These are phyloP conservation scores for Zygogramma bicolorata DNA, from an alignment of 2,888 invertebrate genomes.

Conservation along the genomic window DNA sequence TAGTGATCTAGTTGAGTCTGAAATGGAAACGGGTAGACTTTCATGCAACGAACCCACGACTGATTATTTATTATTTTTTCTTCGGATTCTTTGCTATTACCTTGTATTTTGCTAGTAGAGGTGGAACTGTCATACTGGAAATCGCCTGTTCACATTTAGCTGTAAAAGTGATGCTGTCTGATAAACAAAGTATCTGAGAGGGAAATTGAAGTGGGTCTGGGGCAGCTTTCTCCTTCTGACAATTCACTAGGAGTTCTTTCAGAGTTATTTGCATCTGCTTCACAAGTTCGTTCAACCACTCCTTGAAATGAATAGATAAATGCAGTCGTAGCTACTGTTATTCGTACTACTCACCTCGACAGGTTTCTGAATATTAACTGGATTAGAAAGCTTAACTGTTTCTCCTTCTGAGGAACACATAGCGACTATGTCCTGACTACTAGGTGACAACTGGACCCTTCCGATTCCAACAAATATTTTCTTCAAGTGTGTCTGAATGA, in stretches of 20 bases:
- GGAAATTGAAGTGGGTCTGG: conserved; percentile 76
- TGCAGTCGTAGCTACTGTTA: background rate
- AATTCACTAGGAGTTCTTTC: conserved; percentile 75
- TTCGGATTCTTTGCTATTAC: too few relatives aligned
- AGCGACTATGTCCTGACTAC: conserved; percentile 69
- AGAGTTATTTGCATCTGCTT: conserved; percentile 85
- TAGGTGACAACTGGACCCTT: conserved; percentile 75
- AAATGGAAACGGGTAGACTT: conserved; percentile 43
- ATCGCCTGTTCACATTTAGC: conserved; percentile 87
- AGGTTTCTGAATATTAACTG: conserved; percentile 79
- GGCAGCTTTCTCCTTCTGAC: conserved; percentile 69
- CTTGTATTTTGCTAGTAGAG: conserved; percentile 68
- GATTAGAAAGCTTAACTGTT: conserved; percentile 75
- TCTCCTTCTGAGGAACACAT: conserved; percentile 84
- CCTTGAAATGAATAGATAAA: conserved; percentile 62
- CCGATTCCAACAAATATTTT: conserved; percentile 95
- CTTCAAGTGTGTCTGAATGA: conserved; percentile 94
- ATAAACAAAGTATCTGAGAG: conserved; percentile 86
- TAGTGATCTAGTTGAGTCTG: conserved; percentile 68
- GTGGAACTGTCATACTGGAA: conserved; percentile 72
- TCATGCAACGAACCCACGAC: too few relatives aligned
- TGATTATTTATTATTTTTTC: too few relatives aligned
- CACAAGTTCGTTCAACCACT: conserved; percentile 85
- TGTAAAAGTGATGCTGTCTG: conserved; percentile 88
- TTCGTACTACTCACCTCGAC: conserved; percentile 76